Base-by-base conservation (phyloP, 2,888 invertebrate species). In the Drosophila picticornis region DNA sequence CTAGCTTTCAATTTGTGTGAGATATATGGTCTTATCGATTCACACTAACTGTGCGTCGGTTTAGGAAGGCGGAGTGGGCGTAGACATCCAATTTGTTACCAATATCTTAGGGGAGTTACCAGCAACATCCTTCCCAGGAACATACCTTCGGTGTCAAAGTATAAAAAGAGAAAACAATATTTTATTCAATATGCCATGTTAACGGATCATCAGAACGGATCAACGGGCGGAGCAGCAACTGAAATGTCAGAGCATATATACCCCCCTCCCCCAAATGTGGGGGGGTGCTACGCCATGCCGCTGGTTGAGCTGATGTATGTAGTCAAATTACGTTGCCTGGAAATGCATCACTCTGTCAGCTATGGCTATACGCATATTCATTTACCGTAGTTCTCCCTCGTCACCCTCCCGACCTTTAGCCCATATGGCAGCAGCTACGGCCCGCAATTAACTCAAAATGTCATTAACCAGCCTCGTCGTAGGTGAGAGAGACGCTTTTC, bases 311-410 rank as follows among this genome's bases (percentile, higher is more conserved):
- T 81, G 70, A 74, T 87, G 82, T 55, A 50, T 75, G 80, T 85
- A 86, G 90, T 86, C 85, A 90, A 86, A 90, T 86, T 86, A 90
- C 85, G 71, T 85, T 85, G 85, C 90, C 73, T 81, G 85, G 91
- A 90, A 85, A 72, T 63, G 77, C 84, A 72, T 76, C 75, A 78
- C 32, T 46, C 51, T 43, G 60, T 43, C 52, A 55, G 36, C 57
- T 19, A 13, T 56, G n/a, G 56, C 57, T 36, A 71, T 63, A 75
- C 66, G 68, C 76, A 80, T 87, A 84, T 87, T 89, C 74, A 84
- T 78, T 85, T 89, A 85, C 84, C 88, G 78, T 78, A 78, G 36
- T 29, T 27, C 31, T 66, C 50, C 56, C n/a, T 27, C 46, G 51
- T 57, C n/a, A 48, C 64, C 32, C 63, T 56, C 40, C 56, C 50